A percentile compares a stretch with the other conserved stretches of the same genome.
Conservation (phyloP, 2,797 vertebrate species). For the Schizopygopsis pylzovi region DNA sequence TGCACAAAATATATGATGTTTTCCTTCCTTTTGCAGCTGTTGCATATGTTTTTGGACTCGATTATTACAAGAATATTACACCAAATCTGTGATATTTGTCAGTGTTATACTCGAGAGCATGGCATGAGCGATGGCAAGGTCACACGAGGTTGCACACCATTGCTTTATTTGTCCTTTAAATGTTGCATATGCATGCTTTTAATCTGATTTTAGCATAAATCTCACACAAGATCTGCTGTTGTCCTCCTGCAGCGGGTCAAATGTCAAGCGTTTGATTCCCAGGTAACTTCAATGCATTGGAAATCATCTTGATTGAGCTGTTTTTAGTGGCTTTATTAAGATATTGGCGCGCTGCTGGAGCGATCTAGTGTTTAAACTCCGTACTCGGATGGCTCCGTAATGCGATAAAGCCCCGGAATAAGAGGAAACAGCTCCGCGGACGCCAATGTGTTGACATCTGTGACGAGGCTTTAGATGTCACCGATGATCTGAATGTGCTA, state of each 20-base stretch:
- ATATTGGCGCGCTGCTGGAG: neutral
- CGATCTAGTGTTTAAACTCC: slow-evolving; percentile 40
- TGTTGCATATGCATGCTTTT: neutral
- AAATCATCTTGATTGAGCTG: neutral
- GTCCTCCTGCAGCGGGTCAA: neutral
- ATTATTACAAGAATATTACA: too few relatives aligned
- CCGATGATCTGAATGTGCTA: slow-evolving; percentile 60
- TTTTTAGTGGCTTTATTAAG: neutral
- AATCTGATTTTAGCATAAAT: neutral
- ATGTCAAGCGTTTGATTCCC: neutral
- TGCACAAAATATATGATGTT: neutral
- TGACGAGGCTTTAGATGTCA: slow-evolving; percentile 65
- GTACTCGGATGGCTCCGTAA: slow-evolving; percentile 53
- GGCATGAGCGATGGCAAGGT: too few relatives aligned
- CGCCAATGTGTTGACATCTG: slow-evolving; percentile 65
- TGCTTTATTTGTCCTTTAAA: neutral
- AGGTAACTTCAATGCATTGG: neutral
- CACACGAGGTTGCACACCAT: too few relatives aligned
- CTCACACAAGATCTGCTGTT: neutral
- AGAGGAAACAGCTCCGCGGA: slow-evolving; percentile 60
- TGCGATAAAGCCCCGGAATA: slow-evolving; percentile 61
- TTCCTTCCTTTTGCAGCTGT: neutral
- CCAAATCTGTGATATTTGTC: too few relatives aligned
- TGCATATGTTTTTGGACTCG: too few relatives aligned
- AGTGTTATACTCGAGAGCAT: too few relatives aligned